Evolutionary conservation across 2,113 vertebrate genomes (phyloP), one percentile per base, ranked within the genome.

Genomic region (Lepidothrix coronata): DNA sequence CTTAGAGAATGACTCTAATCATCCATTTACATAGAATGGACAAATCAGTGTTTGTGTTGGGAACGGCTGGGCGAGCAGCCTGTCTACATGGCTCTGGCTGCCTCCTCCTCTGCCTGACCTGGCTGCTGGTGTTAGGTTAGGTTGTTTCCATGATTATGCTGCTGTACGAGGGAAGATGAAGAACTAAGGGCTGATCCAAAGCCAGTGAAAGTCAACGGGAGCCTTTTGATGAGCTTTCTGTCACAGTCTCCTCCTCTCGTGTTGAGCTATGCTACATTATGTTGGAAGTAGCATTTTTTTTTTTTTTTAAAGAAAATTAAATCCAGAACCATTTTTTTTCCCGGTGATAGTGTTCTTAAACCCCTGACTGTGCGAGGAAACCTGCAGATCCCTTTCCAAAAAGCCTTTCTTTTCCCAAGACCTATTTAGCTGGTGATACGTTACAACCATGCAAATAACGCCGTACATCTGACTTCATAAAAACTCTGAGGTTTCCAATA

Each of bases 1-100:
- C 99, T 99, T 98, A 97, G 96, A 98, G 98, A 99, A 98, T 98
- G 98, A 99, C 98, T 98, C 98, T 98, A 98, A 99, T 99, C 98
- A 98, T 99, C 98, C 98, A 98, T 99, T 99, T 99, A 97, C 97
- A 98, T 98, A 98, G 95, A 98, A 98, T 78, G 96, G 96, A 98
- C 96, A 97, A 97, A 98, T 97, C 96, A 92, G 97, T 88, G 97
- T 96, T 96, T 84, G 95, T 33, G 30, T 91, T 96, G 49, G 25
- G 77, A 80, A 78, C 57, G 96, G 74, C 80, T 31, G 88, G 79
- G 81, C 2, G 63, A 97, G 93, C 85, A 83, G 96, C 57, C 86
- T 55, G 58, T 23, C 52, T 61, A 0, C 17, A 89, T 91, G 85
- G 63, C 91, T 95, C 79, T 83, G 49, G 72, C 93, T 44, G 61